These are phyloP conservation scores for Cataglyphis rosenhaueri DNA, from an alignment of 2,888 invertebrate genomes.

Conservation along the genomic window DNA sequence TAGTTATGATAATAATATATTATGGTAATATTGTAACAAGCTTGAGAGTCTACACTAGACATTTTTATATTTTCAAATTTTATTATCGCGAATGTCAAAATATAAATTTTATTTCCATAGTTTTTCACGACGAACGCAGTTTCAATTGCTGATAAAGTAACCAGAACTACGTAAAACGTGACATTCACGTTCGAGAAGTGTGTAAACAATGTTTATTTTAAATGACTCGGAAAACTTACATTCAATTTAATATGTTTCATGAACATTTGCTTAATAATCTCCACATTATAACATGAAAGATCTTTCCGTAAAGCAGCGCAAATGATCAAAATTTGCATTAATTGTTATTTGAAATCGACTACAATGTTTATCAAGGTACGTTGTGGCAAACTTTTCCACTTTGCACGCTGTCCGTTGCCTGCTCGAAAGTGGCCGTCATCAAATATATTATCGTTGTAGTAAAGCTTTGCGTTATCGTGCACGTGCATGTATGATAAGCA, in stretches of 20 bases:
- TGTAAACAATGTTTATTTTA: conserved; percentile 1
- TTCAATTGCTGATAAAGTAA: not conserved
- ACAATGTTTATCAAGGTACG: not conserved
- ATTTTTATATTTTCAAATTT: not conserved
- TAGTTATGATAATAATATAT: not conserved
- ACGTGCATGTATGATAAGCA: conserved; percentile 64
- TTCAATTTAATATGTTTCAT: not conserved
- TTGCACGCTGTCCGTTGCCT: not conserved
- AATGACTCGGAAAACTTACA: not conserved
- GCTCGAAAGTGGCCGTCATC: conserved; percentile 15
- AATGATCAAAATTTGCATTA: not conserved
- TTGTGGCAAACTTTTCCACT: not conserved
- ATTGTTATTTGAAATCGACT: not conserved
- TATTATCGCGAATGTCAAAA: not conserved
- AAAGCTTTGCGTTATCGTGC: conserved; percentile 60
- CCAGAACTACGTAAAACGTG: not conserved
- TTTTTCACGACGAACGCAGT: not conserved
- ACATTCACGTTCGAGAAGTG: not conserved
- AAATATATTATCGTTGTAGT: conserved; percentile 21
- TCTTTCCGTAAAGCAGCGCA: not conserved
- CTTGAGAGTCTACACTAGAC: not conserved
- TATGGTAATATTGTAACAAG: not conserved
- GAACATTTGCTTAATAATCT: not conserved
- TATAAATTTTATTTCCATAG: not conserved
- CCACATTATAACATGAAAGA: not conserved